These are phyloP conservation scores for Lepus townsendii DNA, from an alignment of 2,797 vertebrate genomes.

Conservation along the genomic window DNA sequence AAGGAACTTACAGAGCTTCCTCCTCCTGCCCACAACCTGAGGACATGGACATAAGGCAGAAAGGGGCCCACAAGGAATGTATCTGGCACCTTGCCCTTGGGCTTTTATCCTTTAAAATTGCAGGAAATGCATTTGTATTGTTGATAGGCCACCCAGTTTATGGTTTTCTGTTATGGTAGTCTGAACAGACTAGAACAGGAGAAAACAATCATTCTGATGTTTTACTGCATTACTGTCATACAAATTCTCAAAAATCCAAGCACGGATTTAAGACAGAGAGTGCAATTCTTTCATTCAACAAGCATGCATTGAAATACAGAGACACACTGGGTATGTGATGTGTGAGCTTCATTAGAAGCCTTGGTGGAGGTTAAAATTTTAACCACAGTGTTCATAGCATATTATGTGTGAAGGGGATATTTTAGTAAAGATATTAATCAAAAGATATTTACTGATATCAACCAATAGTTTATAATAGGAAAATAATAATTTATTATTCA, in stretches of 20 bases:
- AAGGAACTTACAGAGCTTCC: not conserved
- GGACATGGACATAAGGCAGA: not conserved
- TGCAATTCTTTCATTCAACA: not conserved
- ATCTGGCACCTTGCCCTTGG: not conserved
- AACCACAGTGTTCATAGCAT: not conserved
- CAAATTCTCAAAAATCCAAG: not conserved
- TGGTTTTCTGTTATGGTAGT: not conserved
- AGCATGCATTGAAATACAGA: not conserved
- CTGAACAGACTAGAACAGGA: not conserved
- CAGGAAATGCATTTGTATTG: not conserved
- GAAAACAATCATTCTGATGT: not conserved
- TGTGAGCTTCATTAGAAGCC: not conserved
- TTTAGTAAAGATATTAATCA: not conserved
- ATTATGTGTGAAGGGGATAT: not conserved
- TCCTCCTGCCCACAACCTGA: not conserved
- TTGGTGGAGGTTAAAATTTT: not conserved
- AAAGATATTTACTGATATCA: not conserved
- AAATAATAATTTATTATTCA: constrained; percentile 20
- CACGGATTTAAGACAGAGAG: not conserved
- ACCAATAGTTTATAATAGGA: not conserved
- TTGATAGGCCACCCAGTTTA: not conserved
- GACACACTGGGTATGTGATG: fast-evolving
- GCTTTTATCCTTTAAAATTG: not conserved
- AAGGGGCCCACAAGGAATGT: no score
- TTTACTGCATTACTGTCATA: not conserved